Base-by-base conservation (phyloP, 1,140 invertebrate genomes). In the Drosophila neocordata region DNA sequence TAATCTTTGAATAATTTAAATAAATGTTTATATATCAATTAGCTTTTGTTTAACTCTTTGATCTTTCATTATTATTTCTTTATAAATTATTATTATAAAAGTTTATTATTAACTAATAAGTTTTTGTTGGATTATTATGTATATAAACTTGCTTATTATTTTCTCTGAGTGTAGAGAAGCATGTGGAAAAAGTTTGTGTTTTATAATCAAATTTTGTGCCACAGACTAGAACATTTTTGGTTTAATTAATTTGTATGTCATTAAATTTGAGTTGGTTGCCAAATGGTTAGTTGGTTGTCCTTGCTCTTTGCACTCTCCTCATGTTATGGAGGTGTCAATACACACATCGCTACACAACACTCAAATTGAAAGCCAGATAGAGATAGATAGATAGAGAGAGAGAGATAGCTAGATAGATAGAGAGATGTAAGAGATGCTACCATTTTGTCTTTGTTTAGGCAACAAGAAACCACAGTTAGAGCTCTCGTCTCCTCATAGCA, bases 201-300 rank as follows among this genome's bases (percentile, higher is more conserved):
- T 68, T 63, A 63, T 84, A 84, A 73, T 85, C 65, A 74, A 84
- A 79, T 79, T 84, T 77, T 72, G 67, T 71, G 69, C 62, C 65
- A 52, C 63, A 85, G 59, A 66, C 41, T 34, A 56, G 31, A 27
- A 56, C 72, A 83, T 88, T 83, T 87, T 74, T 73, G 83, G 79
- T 83, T 87, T 83, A 87, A 87, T 87, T 87, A 88, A 87, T 87
- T 87, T 88, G 84, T 79, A 71, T 48, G 75, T 82, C 83, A 88
- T 87, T 87, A 87, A 88, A 48, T 66, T 83, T 71, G 55, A 78
- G 68, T 64, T 65, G 56, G 41, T 58, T 66, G 41, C 35, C 57
- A 58, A 71, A 71, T 66, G 44, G 51, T 48, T 48, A 48, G 41
- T 48, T 48, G 41, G 38, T 31, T 65, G 15, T 65, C 51, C 18